phyloP scores from a whole-genome alignment of 1,140 invertebrate genomes.

The Drosophila pachea region DNA sequence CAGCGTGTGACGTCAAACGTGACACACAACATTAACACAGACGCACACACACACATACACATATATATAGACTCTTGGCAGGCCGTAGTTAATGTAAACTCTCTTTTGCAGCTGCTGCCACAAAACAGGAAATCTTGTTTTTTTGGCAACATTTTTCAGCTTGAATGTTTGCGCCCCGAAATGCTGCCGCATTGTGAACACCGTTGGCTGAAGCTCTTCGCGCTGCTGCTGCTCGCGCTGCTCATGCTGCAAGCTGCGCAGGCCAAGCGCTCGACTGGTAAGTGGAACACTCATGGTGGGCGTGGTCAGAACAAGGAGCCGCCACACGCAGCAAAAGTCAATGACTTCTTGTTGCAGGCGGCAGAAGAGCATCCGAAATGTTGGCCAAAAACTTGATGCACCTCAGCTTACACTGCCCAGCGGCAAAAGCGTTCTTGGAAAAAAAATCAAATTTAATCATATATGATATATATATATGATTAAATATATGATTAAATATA shows the following conservation, averaged over 20 bases:
- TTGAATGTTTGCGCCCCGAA: constrained; percentile 56
- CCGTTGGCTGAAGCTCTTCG: constrained; percentile 69
- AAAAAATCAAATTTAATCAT: too few relatives aligned
- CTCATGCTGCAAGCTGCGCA: constrained; percentile 35
- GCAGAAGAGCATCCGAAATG: background rate
- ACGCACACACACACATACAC: constrained; percentile 18
- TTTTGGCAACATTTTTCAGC: constrained; percentile 53
- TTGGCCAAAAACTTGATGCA: too few relatives aligned
- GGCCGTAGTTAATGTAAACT: constrained; percentile 25
- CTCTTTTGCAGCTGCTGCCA: constrained; percentile 54
- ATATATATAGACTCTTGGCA: background rate
- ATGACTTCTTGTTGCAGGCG: constrained; percentile 30
- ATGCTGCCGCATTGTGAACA: constrained; percentile 68
- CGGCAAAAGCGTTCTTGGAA: too few relatives aligned
- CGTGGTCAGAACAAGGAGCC: background rate
- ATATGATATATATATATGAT: too few relatives aligned
- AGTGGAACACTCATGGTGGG: constrained; percentile 34
- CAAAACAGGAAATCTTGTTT: constrained; percentile 63
- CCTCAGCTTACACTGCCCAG: too few relatives aligned
- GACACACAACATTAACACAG: constrained; percentile 48
- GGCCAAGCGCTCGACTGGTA: constrained; percentile 61
- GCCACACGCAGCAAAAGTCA: constrained; percentile 32
- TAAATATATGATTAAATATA: too few relatives aligned
- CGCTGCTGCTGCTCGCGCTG: constrained; percentile 46
- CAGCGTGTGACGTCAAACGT: constrained; percentile 64